These are phyloP conservation scores for Larimichthys polyactis DNA, from an alignment of 2,113 vertebrate species.

Conservation along the genomic window DNA sequence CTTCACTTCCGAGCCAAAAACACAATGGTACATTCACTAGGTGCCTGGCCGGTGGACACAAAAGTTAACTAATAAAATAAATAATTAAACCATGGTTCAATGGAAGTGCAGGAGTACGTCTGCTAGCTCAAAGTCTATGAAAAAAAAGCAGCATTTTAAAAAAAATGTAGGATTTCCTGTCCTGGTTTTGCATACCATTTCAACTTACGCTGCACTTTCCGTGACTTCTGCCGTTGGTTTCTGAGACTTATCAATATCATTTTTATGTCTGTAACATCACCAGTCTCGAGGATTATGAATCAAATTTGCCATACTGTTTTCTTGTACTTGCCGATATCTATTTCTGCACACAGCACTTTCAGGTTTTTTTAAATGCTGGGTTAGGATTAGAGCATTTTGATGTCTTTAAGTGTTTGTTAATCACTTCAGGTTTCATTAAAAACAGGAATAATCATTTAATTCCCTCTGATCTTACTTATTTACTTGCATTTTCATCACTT, in stretches of 20 bases:
- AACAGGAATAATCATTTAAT: background rate
- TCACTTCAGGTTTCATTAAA: background rate
- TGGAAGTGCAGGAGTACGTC: no score
- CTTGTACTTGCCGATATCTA: background rate
- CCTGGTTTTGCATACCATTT: background rate
- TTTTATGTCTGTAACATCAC: background rate
- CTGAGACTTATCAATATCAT: background rate
- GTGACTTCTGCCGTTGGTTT: background rate
- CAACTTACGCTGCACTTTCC: background rate
- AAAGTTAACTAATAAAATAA: no score
- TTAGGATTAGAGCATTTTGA: background rate
- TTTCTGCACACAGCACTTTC: background rate
- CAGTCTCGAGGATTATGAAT: background rate
- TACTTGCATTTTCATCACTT: background rate
- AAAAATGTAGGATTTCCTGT: slow-evolving; percentile 11
- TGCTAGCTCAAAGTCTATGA: background rate
- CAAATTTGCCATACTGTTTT: background rate
- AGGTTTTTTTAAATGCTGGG: background rate
- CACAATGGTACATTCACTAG: no score
- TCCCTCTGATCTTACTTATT: background rate
- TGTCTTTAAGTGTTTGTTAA: background rate
- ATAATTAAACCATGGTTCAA: no score
- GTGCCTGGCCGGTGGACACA: no score
- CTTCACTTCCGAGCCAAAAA: no score
- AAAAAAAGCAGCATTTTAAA: background rate